Evolutionary conservation across 2,888 invertebrate species (phyloP).

Genomic region (Mesorhabditis spiculigera): DNA sequence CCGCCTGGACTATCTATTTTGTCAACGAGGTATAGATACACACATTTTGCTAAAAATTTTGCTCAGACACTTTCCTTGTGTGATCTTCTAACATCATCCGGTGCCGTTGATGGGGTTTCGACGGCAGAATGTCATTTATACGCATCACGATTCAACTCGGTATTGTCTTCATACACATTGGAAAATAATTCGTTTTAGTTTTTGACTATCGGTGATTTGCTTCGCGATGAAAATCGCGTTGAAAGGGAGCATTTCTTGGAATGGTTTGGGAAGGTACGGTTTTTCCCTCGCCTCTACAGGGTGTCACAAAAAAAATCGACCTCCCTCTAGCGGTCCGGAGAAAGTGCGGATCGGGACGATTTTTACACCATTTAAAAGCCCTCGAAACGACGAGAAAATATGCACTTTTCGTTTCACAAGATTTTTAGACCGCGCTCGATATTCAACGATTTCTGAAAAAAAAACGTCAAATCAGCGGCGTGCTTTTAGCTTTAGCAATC

Average conservation of each 20-base stretch:
- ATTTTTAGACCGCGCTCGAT: too few relatives aligned
- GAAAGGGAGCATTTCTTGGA: background rate
- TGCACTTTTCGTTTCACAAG: too few relatives aligned
- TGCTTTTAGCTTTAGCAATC: too few relatives aligned
- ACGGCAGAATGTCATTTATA: constrained; percentile 9
- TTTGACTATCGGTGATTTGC: background rate
- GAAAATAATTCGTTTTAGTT: background rate
- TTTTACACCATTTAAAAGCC: too few relatives aligned
- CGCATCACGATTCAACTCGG: constrained; percentile 15
- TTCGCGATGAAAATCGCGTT: background rate
- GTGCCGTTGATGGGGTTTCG: constrained; percentile 10
- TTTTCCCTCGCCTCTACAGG: too few relatives aligned
- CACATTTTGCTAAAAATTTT: background rate
- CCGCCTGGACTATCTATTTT: background rate
- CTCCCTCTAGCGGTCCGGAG: too few relatives aligned
- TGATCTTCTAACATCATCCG: constrained; percentile 13
- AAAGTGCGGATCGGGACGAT: too few relatives aligned
- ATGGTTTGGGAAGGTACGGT: background rate
- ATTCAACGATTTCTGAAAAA: too few relatives aligned
- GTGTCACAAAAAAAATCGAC: too few relatives aligned
- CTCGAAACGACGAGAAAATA: too few relatives aligned
- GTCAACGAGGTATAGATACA: background rate
- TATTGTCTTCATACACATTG: background rate
- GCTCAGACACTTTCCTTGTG: constrained; percentile 14
- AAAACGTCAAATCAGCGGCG: too few relatives aligned